A percentile compares a stretch with the other conserved stretches of the same genome.
Conservation (phyloP, 2,797 vertebrate species). For the Sebastes alutus region DNA sequence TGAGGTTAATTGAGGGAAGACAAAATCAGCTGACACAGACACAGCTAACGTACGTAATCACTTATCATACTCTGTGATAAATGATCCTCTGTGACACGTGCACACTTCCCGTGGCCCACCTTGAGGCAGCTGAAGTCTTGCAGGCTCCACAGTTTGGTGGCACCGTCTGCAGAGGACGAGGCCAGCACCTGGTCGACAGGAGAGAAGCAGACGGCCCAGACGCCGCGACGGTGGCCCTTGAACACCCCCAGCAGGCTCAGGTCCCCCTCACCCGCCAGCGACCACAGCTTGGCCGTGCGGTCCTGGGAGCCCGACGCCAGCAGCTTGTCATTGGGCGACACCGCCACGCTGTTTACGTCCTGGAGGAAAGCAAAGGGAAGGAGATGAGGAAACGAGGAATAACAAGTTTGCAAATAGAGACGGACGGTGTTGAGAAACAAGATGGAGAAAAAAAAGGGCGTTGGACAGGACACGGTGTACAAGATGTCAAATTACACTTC, state of each 20-base stretch:
- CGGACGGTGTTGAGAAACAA: not conserved
- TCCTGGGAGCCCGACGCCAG: slow-evolving; percentile 96
- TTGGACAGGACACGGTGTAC: too few relatives aligned
- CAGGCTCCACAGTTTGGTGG: slow-evolving; percentile 91
- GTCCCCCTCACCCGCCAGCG: slow-evolving; percentile 78
- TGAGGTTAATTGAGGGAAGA: too few relatives aligned
- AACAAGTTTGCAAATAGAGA: too few relatives aligned
- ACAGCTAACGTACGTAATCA: not conserved
- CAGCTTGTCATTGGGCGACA: slow-evolving; percentile 96
- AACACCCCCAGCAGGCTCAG: slow-evolving; percentile 89
- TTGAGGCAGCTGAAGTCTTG: slow-evolving; percentile 96
- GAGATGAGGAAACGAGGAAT: not conserved
- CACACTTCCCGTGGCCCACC: slow-evolving; percentile 69
- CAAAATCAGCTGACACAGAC: not conserved
- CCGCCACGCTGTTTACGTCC: slow-evolving; percentile 93
- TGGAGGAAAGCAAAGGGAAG: slow-evolving; percentile 47
- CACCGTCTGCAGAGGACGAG: slow-evolving; percentile 92
- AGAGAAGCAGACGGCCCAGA: slow-evolving; percentile 97
- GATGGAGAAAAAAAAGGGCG: not conserved
- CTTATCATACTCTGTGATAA: not conserved
- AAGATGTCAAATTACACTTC: not conserved
- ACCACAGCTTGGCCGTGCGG: slow-evolving; percentile 93
- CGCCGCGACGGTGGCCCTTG: slow-evolving; percentile 89
- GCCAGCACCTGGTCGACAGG: slow-evolving; percentile 93
- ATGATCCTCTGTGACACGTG: not conserved